These are phyloP conservation scores for Cromileptes altivelis DNA, from an alignment of 2,113 vertebrate species.

Conservation along the genomic window DNA sequence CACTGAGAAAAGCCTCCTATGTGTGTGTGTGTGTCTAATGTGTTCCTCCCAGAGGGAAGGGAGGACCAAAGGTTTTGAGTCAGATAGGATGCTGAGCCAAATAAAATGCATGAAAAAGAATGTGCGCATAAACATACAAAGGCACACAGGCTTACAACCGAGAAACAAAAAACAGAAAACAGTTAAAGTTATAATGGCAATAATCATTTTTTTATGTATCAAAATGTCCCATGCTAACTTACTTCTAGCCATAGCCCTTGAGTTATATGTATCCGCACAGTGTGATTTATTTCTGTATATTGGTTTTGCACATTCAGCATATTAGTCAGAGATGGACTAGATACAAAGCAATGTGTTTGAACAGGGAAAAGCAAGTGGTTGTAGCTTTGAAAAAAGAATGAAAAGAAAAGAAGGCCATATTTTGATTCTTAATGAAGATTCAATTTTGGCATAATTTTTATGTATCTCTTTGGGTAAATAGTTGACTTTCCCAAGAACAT, in stretches of 20 bases:
- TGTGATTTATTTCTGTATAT: not conserved
- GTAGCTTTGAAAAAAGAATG: not conserved
- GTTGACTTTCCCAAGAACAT: not conserved
- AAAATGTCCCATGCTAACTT: not conserved
- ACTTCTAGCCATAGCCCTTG: not conserved
- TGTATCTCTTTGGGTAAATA: not conserved
- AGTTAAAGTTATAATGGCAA: not conserved
- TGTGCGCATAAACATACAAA: conserved; percentile 1
- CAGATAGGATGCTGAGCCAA: conserved; percentile 39
- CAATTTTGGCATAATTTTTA: not conserved
- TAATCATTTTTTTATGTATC: not conserved
- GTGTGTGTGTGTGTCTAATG: conserved; percentile 38
- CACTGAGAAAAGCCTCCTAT: conserved; percentile 63
- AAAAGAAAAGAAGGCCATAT: not conserved
- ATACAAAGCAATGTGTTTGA: not conserved
- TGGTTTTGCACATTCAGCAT: not conserved
- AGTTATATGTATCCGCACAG: not conserved
- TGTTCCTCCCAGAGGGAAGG: conserved; percentile 64
- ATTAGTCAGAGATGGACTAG: not conserved
- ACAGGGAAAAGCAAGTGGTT: not conserved
- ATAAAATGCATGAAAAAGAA: conserved; percentile 30
- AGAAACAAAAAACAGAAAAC: not conserved
- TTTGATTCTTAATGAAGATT: not conserved
- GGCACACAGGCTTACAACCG: too few species aligned
- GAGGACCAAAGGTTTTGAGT: conserved; percentile 51